A percentile compares a stretch with the other conserved stretches of the same genome.
phyloP scores from a whole-genome alignment of 2,888 invertebrate genomes.

The Heliothis peltigera region DNA sequence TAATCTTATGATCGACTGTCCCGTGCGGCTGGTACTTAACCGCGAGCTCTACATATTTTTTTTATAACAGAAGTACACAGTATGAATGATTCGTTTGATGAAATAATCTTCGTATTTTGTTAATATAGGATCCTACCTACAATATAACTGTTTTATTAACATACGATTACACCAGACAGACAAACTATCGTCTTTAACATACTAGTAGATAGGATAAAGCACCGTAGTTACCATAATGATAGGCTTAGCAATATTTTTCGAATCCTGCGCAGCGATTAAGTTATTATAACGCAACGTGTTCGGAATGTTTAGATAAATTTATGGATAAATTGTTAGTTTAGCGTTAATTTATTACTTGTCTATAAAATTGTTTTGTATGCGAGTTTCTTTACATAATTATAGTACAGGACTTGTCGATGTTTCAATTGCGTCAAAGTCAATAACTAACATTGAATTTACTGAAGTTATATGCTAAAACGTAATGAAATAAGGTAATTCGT shows the following conservation, averaged over 20 bases:
- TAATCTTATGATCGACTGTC: too few relatives aligned
- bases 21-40: too few relatives aligned
- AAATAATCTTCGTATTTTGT: too few relatives aligned
- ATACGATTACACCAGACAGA: constrained; percentile 13
- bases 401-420: neutral
- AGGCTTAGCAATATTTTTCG: constrained; percentile 49
- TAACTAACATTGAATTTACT: too few relatives aligned
- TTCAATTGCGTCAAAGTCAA: constrained; percentile 3
- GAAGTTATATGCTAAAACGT: neutral
- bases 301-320: constrained; percentile 57
- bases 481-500: neutral
- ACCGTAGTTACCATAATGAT: constrained; percentile 49
- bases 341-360: constrained; percentile 51
- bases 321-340: constrained; percentile 56
- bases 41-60: too few relatives aligned
- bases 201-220: constrained; percentile 27
- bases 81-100: too few relatives aligned
- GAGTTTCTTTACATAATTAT: constrained; percentile 24
- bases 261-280: constrained; percentile 58
- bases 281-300: constrained; percentile 50
- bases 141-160: neutral
- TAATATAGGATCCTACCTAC: too few relatives aligned
- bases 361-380: constrained; percentile 37
- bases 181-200: constrained; percentile 14
- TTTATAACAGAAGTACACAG: too few relatives aligned